phyloP scores from a whole-genome alignment of 1,140 invertebrate genomes.

The Monochamus saltuarius region DNA sequence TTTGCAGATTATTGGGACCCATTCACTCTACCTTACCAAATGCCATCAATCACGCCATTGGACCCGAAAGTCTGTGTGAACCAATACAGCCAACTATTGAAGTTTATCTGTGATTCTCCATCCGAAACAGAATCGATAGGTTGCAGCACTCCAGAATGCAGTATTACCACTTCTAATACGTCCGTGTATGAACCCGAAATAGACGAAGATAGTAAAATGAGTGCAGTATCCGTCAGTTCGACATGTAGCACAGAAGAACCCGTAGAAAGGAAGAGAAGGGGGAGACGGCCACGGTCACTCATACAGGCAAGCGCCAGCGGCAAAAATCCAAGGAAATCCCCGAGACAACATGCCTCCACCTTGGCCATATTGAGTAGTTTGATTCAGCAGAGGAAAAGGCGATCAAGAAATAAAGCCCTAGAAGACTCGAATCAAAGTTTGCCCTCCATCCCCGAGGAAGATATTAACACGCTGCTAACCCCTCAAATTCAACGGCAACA shows the following conservation, averaged over 20 bases:
- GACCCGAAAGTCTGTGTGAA: slow-evolving; percentile 53
- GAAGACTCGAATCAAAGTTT: slow-evolving; percentile 5
- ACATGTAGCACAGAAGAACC: slow-evolving; percentile 24
- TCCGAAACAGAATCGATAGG: background rate
- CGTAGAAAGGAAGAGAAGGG: slow-evolving; percentile 18
- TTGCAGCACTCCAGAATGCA: background rate
- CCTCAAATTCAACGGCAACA: background rate
- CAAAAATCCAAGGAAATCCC: slow-evolving; percentile 75
- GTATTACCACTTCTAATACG: slow-evolving; percentile 14
- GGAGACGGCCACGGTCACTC: background rate
- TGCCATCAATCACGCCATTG: slow-evolving; percentile 62
- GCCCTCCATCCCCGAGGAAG: slow-evolving; percentile 29
- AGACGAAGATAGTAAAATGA: slow-evolving; percentile 41
- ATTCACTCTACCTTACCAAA: slow-evolving; percentile 75
- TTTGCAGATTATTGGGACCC: slow-evolving; percentile 50
- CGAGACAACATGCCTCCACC: slow-evolving; percentile 80
- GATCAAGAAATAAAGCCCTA: slow-evolving; percentile 17
- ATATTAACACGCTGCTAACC: background rate
- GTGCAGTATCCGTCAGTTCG: slow-evolving; percentile 24
- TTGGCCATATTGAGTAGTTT: slow-evolving; percentile 75
- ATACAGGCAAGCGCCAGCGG: slow-evolving; percentile 46
- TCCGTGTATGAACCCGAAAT: slow-evolving; percentile 14
- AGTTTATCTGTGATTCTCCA: background rate
- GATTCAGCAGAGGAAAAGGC: slow-evolving; percentile 57
- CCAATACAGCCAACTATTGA: slow-evolving; percentile 36